phyloP scores from a whole-genome alignment of 2,113 vertebrate genomes.

The Cariama cristata region DNA sequence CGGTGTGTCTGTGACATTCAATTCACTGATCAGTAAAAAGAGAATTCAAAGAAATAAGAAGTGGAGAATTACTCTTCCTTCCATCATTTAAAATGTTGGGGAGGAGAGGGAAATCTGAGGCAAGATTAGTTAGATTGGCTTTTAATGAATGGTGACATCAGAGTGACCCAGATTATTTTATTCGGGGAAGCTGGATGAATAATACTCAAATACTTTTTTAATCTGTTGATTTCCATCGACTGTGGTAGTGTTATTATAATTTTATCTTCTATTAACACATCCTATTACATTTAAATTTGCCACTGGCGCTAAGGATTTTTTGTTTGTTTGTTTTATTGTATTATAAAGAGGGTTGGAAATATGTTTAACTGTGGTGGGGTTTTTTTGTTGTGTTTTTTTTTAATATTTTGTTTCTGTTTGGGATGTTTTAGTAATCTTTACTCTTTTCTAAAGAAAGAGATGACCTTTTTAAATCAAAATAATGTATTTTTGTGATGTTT shows the following conservation, averaged over 20 bases:
- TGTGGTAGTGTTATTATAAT: not conserved
- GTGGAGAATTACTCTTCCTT: not conserved
- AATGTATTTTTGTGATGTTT: not conserved
- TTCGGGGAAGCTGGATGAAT: not conserved
- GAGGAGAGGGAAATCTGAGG: not conserved
- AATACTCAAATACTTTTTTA: not conserved
- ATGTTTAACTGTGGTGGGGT: not conserved
- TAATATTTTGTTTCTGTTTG: not conserved
- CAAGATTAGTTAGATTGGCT: not conserved
- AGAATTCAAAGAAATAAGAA: not conserved
- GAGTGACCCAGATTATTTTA: not conserved
- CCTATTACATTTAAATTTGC: not conserved
- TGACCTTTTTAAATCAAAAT: not conserved
- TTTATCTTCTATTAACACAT: not conserved
- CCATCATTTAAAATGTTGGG: not conserved
- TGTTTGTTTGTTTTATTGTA: not conserved
- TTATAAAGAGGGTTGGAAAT: not conserved
- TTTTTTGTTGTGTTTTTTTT: not conserved
- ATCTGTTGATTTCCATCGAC: not conserved
- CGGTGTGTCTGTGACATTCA: not conserved
- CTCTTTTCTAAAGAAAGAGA: not conserved
- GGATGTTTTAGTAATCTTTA: not conserved
- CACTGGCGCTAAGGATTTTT: not conserved
- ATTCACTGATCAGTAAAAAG: not conserved
- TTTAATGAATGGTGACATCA: not conserved